These are phyloP conservation scores for Anguilla obscura DNA, from an alignment of 2,797 vertebrate genomes.

Conservation along the genomic window DNA sequence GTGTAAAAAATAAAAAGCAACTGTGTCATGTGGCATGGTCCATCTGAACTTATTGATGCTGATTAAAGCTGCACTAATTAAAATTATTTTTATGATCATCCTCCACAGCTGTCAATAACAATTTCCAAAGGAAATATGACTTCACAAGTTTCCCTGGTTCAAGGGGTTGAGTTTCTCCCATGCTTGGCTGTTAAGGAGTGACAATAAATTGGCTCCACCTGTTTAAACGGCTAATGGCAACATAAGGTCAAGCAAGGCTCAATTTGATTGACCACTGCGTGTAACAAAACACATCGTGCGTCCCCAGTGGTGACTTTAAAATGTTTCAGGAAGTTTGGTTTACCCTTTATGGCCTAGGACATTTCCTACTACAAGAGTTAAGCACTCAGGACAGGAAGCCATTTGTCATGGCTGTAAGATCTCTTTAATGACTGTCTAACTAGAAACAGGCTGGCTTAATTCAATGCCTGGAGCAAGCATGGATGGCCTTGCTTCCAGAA, in stretches of 20 bases:
- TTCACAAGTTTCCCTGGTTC: neutral
- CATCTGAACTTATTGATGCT: too few species aligned
- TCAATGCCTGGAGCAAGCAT: slow-evolving; percentile 88
- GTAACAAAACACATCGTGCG: slow-evolving; percentile 69
- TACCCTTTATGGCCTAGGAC: slow-evolving; percentile 82
- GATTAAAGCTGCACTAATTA: too few species aligned
- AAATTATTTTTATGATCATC: neutral
- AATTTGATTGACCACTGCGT: slow-evolving; percentile 69
- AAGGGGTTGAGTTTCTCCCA: slow-evolving; percentile 47
- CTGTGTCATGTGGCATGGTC: too few species aligned
- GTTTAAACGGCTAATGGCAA: slow-evolving; percentile 72
- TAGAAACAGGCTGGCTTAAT: slow-evolving; percentile 95
- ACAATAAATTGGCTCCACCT: slow-evolving; percentile 77
- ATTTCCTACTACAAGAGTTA: slow-evolving; percentile 95
- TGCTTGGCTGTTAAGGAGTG: slow-evolving; percentile 46
- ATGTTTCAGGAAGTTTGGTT: slow-evolving; percentile 92
- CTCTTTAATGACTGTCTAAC: slow-evolving; percentile 99
- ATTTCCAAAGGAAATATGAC: neutral
- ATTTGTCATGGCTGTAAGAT: slow-evolving; percentile 95
- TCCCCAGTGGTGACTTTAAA: slow-evolving; percentile 83
- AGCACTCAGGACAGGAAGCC: slow-evolving; percentile 97
- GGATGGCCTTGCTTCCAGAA: slow-evolving; percentile 88
- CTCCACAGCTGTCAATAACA: neutral
- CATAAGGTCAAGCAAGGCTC: slow-evolving; percentile 53
- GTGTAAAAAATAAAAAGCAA: too few species aligned